Evolutionary conservation across 2,888 invertebrate genomes (phyloP), one percentile per base, ranked within the genome.

Genomic region (Epiblema foenella): DNA sequence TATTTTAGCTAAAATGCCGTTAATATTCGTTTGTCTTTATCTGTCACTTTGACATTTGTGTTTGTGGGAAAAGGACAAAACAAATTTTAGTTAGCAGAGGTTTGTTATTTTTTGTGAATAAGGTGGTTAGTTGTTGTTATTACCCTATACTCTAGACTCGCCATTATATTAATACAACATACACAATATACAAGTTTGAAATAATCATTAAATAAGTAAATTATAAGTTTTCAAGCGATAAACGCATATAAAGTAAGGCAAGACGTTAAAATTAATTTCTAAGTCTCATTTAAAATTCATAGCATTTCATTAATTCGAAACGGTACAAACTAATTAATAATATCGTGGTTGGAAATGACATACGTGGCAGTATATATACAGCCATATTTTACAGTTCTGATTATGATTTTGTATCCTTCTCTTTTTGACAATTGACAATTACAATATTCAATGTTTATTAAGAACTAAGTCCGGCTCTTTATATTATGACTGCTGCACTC

Each of bases 201-300:
- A 52, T 29, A 24, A 46, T n/a, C 49, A 62, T 49, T 46, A 62
- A 33, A 33, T 24, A 46, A 5, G 12, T 8, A 49, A 62, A 62
- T n/a, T n/a, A n/a, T 62, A 49, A 9, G 11, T 29, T 59, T 62
- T 62, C 33, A 62, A 62, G n/a, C n/a, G 46, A 17, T 10, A 51
- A 33, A 12, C 49, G 49, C 33, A 7, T n/a, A 42, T 15, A 62
- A 68, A 54, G n/a, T n/a, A 54, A 54, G 52, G 29, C n/a, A 29
- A 54, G 46, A 46, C 54, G 63, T 64, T 51, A 64, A 69, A 68
- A 57, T 64, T 63, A 51, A 69, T 69, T 62, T 62, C 46, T 57
- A 37, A 49, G 37, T 46, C 51, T 69, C 63, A 64, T 64, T 69
- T 51, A 58, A 69, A 58, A 69, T 69, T 69, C 57, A 69, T 64